Conservation (phyloP, 2,797 vertebrate genomes). For the Pseudochirops corinnae region DNA sequence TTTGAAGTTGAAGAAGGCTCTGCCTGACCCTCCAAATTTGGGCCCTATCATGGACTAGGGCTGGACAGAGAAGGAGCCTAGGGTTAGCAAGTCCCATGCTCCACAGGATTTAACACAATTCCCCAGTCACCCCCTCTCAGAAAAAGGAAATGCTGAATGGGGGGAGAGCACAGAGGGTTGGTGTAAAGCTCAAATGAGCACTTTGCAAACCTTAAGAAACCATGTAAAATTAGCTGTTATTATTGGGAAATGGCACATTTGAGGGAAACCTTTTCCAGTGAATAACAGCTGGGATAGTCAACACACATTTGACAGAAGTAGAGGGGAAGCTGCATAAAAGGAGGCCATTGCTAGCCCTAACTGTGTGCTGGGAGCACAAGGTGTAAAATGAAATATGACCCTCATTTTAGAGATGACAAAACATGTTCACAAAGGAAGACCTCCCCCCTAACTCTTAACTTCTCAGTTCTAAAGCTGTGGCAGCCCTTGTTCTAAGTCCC, state of each 20-base stretch:
- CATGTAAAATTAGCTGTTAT: neutral
- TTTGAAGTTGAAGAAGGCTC: neutral
- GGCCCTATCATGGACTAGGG: too few relatives aligned
- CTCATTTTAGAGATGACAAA: neutral
- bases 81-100: neutral
- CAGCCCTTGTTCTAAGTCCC: neutral
- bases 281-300: neutral
- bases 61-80: neutral
- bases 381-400: neutral
- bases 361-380: neutral
- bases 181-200: neutral
- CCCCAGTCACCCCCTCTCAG: neutral
- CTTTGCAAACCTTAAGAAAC: conserved; percentile 33
- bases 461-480: neutral
- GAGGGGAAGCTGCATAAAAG: neutral
- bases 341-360: neutral
- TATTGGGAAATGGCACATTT: neutral
- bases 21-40: neutral
- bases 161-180: neutral
- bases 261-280: neutral
- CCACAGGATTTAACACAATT: neutral
- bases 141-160: neutral
- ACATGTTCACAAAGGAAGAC: neutral
- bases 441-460: neutral
- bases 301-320: neutral